Conservation (phyloP, 2,113 vertebrate species). For the Equus przewalskii region DNA sequence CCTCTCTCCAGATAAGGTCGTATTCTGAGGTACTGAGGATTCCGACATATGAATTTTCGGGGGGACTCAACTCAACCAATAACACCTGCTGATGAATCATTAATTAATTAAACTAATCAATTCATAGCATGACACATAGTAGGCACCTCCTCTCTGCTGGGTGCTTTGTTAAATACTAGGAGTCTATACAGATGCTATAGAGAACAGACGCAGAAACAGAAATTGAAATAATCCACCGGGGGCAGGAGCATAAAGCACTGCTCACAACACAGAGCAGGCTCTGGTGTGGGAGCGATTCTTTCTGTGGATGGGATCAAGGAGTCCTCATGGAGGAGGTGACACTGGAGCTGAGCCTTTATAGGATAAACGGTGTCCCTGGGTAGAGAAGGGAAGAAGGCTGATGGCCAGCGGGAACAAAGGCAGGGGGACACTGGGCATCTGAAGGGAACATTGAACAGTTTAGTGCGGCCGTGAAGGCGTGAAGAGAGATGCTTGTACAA, state of each 20-base stretch:
- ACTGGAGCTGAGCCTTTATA: background rate
- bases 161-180: background rate
- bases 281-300: accelerated
- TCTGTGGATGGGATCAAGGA: background rate
- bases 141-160: background rate
- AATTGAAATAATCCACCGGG: background rate
- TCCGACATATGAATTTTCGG: background rate
- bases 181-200: background rate
- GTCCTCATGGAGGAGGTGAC: background rate
- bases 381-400: background rate
- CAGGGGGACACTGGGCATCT: background rate
- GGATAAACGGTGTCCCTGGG: background rate
- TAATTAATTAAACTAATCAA: background rate
- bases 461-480: background rate
- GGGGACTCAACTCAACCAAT: background rate
- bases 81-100: background rate
- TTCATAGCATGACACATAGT: background rate
- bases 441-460: accelerated
- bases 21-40: background rate
- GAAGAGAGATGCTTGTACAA: background rate
- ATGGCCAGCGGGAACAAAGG: background rate
- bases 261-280: background rate
- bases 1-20: background rate
- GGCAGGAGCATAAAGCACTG: too few species aligned
- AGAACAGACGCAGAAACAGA: background rate